A percentile compares a stretch with the other conserved stretches of the same genome.
These are phyloP conservation scores for Atrina japonica DNA, from an alignment of 2,888 invertebrate genomes.

Conservation along the genomic window DNA sequence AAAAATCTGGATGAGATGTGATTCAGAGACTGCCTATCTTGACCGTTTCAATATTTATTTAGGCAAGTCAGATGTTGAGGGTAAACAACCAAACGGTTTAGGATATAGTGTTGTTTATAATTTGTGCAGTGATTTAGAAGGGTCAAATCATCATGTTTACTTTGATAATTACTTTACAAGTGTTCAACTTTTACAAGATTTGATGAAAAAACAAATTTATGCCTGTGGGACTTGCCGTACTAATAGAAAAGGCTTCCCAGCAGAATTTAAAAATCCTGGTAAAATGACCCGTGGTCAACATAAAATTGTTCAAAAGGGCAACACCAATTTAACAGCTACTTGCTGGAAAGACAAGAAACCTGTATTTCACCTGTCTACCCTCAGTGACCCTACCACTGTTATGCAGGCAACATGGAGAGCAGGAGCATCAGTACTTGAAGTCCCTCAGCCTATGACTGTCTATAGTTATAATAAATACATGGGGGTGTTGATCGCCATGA, in stretches of 20 bases:
- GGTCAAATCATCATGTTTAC: neutral
- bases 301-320: constrained; percentile 4
- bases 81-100: neutral
- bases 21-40: no score
- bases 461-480: constrained; percentile 43
- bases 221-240: constrained; percentile 16
- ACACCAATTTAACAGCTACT: constrained; percentile 24
- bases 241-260: constrained; percentile 22
- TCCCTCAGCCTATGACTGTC: constrained; percentile 41
- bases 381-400: constrained; percentile 34
- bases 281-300: neutral
- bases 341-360: constrained; percentile 41
- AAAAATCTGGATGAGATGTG: no score
- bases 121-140: neutral
- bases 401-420: constrained; percentile 21
- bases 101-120: neutral
- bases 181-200: neutral
- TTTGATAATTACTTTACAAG: constrained; percentile 24
- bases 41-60: no score
- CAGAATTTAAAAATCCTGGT: neutral
- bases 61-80: no score
- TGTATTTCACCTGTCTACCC: constrained; percentile 39
- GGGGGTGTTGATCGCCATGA: constrained; percentile 52
- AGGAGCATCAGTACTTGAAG: constrained; percentile 14
- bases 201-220: constrained; percentile 5